Conservation (phyloP, 1,140 invertebrate species). For the Ips nitidus region DNA sequence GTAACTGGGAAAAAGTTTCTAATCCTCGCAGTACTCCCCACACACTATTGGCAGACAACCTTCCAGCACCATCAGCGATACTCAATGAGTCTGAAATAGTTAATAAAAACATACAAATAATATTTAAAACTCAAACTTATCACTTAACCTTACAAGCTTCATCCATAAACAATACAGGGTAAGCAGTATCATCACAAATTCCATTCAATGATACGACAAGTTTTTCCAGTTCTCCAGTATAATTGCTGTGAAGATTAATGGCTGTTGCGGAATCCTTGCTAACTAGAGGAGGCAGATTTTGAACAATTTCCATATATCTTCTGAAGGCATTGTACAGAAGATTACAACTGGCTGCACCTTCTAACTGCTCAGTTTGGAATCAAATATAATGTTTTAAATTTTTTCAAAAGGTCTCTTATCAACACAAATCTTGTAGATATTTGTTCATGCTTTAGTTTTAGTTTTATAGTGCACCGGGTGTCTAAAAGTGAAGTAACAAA, state of each 20-base stretch:
- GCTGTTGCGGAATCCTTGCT: not conserved
- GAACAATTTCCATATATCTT: conserved; percentile 56
- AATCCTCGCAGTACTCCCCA: conserved; percentile 80
- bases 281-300: conserved; percentile 1
- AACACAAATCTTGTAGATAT: too few species aligned
- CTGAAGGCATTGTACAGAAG: conserved; percentile 60
- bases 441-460: too few species aligned
- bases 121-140: conserved; percentile 3
- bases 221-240: conserved; percentile 51
- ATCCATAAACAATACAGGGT: conserved; percentile 67
- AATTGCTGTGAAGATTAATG: conserved; percentile 36
- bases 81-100: conserved; percentile 49
- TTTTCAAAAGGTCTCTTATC: too few species aligned
- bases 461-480: too few species aligned
- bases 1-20: conserved; percentile 76
- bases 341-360: conserved; percentile 51
- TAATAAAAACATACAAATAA: not conserved
- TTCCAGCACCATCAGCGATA: conserved; percentile 43
- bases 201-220: conserved; percentile 57
- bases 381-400: not conserved
- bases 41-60: conserved; percentile 55
- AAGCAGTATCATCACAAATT: conserved; percentile 58
- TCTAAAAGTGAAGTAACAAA: too few species aligned
- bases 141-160: conserved; percentile 66
- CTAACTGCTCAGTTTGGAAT: not conserved